A percentile compares a stretch with the other conserved stretches of the same genome.
Conservation (phyloP, 2,888 invertebrate genomes). For the Melanostoma mellinum region DNA sequence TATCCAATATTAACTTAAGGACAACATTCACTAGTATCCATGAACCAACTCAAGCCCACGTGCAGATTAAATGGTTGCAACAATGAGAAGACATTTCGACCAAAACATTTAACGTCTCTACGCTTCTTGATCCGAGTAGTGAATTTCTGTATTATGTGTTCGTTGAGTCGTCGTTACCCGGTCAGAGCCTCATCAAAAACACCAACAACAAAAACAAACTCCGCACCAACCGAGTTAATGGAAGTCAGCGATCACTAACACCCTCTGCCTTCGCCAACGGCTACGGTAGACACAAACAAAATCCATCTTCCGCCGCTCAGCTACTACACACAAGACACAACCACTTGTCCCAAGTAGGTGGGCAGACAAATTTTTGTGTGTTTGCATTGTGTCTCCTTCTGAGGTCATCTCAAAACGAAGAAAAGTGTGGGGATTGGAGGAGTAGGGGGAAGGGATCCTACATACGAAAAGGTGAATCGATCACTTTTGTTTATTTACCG, state of each 20-base stretch:
- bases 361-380: conserved; percentile 59
- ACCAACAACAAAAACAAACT: not conserved
- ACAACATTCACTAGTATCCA: not conserved
- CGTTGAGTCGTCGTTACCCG: conserved; percentile 28
- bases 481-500: conserved; percentile 73
- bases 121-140: conserved; percentile 30
- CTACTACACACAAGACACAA: conserved; percentile 5
- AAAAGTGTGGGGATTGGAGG: conserved; percentile 1
- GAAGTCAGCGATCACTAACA: conserved; percentile 31
- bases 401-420: conserved; percentile 55
- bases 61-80: conserved; percentile 14
- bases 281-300: conserved; percentile 14
- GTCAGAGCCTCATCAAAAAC: conserved; percentile 41
- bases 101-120: conserved; percentile 33
- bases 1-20: too few species aligned
- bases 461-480: conserved; percentile 66
- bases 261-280: conserved; percentile 4
- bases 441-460: not conserved
- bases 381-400: conserved; percentile 60
- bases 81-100: conserved; percentile 39
- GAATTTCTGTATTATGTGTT: conserved; percentile 30
- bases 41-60: conserved; percentile 19
- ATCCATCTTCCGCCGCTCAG: conserved; percentile 34
- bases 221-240: conserved; percentile 20
- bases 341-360: conserved; percentile 42